phyloP scores from a whole-genome alignment of 2,888 invertebrate genomes.

The Gisinianus flammeolus region DNA sequence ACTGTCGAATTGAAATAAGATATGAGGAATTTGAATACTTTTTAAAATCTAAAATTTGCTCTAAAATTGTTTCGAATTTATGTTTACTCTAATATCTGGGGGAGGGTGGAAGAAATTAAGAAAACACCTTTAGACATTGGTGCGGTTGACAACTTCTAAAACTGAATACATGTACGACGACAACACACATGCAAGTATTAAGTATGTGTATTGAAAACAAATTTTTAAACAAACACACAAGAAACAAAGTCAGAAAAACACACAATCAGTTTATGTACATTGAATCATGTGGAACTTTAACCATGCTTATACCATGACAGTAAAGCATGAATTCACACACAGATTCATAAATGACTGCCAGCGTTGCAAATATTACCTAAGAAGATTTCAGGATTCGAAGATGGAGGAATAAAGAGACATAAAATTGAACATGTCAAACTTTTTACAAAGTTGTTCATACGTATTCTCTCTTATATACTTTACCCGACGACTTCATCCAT shows the following conservation, averaged over 20 bases:
- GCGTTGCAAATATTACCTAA: conserved; percentile 28
- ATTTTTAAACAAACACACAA: not conserved
- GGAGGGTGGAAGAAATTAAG: too few relatives aligned
- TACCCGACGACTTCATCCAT: conserved; percentile 1
- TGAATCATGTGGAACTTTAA: conserved; percentile 30
- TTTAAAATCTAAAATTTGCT: too few relatives aligned
- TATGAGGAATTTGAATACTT: too few relatives aligned
- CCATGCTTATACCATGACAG: conserved; percentile 4
- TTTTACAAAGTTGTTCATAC: not conserved
- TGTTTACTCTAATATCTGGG: too few relatives aligned
- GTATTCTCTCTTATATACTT: not conserved
- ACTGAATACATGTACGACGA: too few relatives aligned
- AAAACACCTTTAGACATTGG: too few relatives aligned
- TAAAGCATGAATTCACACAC: conserved; percentile 27
- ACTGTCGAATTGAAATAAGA: too few relatives aligned
- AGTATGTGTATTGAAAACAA: not conserved
- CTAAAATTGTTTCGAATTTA: too few relatives aligned
- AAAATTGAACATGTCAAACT: not conserved
- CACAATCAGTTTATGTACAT: conserved; percentile 30
- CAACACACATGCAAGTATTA: too few relatives aligned
- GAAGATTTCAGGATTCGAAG: conserved; percentile 21
- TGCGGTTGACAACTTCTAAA: too few relatives aligned
- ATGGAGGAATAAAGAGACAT: not conserved
- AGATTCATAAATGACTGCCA: conserved; percentile 34
- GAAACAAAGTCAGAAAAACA: not conserved